These are phyloP conservation scores for Mormyrops boulengeri DNA, from an alignment of 2,797 vertebrate genomes.

Conservation along the genomic window DNA sequence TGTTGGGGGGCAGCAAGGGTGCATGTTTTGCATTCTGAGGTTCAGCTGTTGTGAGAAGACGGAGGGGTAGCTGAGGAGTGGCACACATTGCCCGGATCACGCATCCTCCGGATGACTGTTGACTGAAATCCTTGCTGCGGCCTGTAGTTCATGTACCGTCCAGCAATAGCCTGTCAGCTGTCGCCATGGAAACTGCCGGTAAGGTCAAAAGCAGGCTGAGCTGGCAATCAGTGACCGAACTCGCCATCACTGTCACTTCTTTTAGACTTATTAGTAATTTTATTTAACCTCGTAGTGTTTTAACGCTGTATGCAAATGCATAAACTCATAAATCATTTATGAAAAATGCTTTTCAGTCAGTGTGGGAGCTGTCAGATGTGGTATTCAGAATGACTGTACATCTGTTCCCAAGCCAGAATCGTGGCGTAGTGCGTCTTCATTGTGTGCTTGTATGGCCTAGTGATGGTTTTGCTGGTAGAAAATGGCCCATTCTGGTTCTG, in stretches of 20 bases:
- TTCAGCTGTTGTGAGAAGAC: not conserved
- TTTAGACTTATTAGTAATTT: not conserved
- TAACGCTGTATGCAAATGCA: not conserved
- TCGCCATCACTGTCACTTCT: not conserved
- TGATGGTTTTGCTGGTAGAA: not conserved
- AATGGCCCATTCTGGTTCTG: not conserved
- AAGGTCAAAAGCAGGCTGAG: not conserved
- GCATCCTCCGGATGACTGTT: not conserved
- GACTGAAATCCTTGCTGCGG: not conserved
- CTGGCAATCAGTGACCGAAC: not conserved
- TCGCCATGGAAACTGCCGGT: not conserved
- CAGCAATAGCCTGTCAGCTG: not conserved
- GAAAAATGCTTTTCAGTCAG: constrained; percentile 9
- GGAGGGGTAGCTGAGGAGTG: not conserved
- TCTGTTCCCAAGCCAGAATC: not conserved
- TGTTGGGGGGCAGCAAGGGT: not conserved
- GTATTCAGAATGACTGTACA: not conserved
- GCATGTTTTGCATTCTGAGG: constrained; percentile 28
- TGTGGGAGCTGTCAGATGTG: not conserved
- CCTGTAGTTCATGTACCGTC: not conserved
- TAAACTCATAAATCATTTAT: not conserved
- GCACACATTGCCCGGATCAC: not conserved
- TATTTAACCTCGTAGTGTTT: not conserved
- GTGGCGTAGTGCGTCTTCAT: not conserved
- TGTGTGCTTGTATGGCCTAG: not conserved